These are phyloP conservation scores for Drosophila ficusphila DNA, from an alignment of 1,140 invertebrate species.

Conservation along the genomic window DNA sequence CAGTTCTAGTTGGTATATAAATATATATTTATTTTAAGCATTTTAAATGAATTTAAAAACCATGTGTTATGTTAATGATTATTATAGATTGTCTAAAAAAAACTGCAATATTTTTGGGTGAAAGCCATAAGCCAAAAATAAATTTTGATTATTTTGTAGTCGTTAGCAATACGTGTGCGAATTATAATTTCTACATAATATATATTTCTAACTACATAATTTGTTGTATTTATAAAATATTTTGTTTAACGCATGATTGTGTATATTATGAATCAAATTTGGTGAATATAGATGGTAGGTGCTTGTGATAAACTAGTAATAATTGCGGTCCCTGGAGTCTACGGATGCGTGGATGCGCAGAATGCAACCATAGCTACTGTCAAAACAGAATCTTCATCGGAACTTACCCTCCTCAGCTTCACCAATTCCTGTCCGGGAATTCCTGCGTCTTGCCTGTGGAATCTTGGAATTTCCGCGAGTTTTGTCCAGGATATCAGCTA, in stretches of 20 bases:
- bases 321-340: slow-evolving; percentile 63
- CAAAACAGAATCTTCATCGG: slow-evolving; percentile 21
- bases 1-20: too few species aligned
- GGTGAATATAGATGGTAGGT: slow-evolving; percentile 5
- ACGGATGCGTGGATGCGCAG: slow-evolving; percentile 60
- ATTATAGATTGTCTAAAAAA: too few species aligned
- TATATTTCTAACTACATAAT: neutral
- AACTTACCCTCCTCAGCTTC: slow-evolving; percentile 73
- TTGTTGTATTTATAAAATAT: neutral
- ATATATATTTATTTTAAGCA: too few species aligned
- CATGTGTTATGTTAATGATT: too few species aligned
- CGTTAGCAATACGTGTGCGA: neutral
- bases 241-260: neutral
- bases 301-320: slow-evolving; percentile 20
- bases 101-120: too few species aligned
- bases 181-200: neutral
- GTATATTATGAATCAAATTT: neutral
- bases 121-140: neutral
- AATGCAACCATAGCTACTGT: slow-evolving; percentile 48
- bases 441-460: slow-evolving; percentile 64
- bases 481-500: slow-evolving; percentile 80
- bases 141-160: neutral
- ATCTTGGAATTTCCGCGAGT: slow-evolving; percentile 67
- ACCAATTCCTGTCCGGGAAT: slow-evolving; percentile 55
- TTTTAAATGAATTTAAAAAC: too few species aligned